Conservation (phyloP, 2,113 vertebrate species). For the Ranitomeya variabilis region DNA sequence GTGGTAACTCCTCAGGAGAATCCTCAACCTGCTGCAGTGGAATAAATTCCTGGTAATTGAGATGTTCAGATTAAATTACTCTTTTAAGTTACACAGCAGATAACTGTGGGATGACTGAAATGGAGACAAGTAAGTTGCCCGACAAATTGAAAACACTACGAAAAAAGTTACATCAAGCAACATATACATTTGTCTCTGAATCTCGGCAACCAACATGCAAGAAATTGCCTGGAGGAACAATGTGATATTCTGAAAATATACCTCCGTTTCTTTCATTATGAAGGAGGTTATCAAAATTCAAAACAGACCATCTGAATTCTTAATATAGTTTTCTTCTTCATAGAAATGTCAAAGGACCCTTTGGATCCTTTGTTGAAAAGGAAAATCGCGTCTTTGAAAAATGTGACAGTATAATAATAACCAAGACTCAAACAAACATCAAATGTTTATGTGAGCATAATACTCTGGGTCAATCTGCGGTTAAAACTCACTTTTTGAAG, state of each 20-base stretch:
- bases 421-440: conserved; percentile 44
- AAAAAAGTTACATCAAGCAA: conserved; percentile 49
- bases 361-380: conserved; percentile 39
- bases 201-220: conserved; percentile 32
- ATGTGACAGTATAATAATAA: conserved; percentile 44
- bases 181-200: conserved; percentile 1
- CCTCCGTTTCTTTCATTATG: conserved; percentile 42
- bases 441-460: conserved; percentile 38
- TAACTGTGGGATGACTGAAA: conserved; percentile 9
- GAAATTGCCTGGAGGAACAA: conserved; percentile 47
- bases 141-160: conserved; percentile 35
- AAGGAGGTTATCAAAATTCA: conserved; percentile 49
- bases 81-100: conserved; percentile 10
- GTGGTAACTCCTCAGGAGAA: not conserved
- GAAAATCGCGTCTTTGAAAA: conserved; percentile 41
- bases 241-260: conserved; percentile 48
- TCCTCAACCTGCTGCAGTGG: not conserved
- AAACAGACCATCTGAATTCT: conserved; percentile 47
- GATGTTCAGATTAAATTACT: conserved; percentile 33
- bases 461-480: conserved; percentile 36
- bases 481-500: conserved; percentile 32
- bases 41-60: conserved; percentile 37
- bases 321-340: conserved; percentile 45
- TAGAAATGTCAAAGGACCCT: conserved; percentile 36
- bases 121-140: conserved; percentile 5